Evolutionary conservation across 1,140 invertebrate genomes (phyloP).

Genomic region (Anastatus disparis): DNA sequence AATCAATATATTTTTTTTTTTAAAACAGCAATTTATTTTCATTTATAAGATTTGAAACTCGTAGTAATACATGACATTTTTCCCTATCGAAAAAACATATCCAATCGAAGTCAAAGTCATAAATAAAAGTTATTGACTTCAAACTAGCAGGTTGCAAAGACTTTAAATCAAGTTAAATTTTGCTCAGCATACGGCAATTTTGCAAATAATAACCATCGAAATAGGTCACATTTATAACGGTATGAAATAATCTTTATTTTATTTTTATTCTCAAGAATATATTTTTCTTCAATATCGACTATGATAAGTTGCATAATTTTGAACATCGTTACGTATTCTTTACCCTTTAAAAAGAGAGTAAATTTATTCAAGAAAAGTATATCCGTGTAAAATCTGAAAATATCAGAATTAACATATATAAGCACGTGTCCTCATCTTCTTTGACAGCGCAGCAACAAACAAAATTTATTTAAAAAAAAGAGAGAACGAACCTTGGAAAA

Average conservation of each 20-base stretch:
- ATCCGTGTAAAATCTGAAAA: too few relatives aligned
- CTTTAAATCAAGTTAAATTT: conserved; percentile 1
- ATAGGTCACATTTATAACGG: conserved; percentile 4
- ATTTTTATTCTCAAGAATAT: too few relatives aligned
- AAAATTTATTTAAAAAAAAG: conserved; percentile 30
- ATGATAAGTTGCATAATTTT: background rate
- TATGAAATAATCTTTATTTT: background rate
- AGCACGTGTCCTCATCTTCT: too few relatives aligned
- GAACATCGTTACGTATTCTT: background rate
- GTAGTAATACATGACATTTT: too few relatives aligned
- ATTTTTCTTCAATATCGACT: background rate
- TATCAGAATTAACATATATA: too few relatives aligned
- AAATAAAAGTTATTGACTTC: background rate
- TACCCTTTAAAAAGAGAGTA: background rate
- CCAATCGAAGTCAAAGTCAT: background rate
- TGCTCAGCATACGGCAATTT: background rate
- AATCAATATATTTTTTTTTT: too few relatives aligned
- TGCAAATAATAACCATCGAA: background rate
- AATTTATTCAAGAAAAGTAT: conserved; percentile 17
- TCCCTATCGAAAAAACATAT: too few relatives aligned
- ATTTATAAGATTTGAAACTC: too few relatives aligned
- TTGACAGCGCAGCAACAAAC: too few relatives aligned
- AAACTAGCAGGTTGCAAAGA: background rate
- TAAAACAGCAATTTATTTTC: too few relatives aligned
- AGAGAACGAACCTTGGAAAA: too few relatives aligned